phyloP scores from a whole-genome alignment of 2,113 vertebrate species.

The Salvator merianae region DNA sequence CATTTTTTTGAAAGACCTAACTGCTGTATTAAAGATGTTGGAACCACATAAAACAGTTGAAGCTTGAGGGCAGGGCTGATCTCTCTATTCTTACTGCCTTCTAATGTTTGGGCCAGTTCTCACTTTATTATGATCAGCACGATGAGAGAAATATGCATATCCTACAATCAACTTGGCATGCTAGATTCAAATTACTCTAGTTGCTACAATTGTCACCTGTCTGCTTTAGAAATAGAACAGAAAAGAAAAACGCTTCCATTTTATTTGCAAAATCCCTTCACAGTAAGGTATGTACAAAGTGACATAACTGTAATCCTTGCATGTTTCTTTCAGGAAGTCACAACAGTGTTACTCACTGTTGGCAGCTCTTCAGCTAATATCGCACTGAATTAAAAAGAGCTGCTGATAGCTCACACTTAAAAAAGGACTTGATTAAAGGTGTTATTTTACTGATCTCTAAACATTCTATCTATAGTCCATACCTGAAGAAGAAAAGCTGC shows the following conservation, averaged over 20 bases:
- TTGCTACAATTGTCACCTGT: neutral
- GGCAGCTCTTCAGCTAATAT: neutral
- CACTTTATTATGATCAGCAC: neutral
- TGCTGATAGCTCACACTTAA: neutral
- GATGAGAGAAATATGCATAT: constrained; percentile 11
- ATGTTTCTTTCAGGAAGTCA: neutral
- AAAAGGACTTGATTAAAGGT: neutral
- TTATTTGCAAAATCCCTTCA: neutral
- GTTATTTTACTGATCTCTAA: neutral
- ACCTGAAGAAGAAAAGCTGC: neutral
- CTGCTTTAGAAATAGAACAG: neutral
- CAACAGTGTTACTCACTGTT: neutral
- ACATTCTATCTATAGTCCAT: neutral
- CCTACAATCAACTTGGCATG: constrained; percentile 1
- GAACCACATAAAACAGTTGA: constrained; percentile 68
- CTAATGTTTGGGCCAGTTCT: constrained; percentile 21
- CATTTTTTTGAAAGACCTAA: constrained; percentile 53
- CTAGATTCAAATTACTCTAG: neutral
- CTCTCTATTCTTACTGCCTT: constrained; percentile 32
- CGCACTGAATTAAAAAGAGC: neutral
- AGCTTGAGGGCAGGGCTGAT: constrained; percentile 49
- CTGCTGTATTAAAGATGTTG: constrained; percentile 34
- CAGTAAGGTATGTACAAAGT: neutral
- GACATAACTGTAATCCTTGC: neutral
- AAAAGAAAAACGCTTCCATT: neutral